Percentiles rank a stretch among this genome's conserved stretches.
These are phyloP conservation scores for Tetheella fluctuosa DNA, from an alignment of 2,888 invertebrate genomes.

Conservation along the genomic window DNA sequence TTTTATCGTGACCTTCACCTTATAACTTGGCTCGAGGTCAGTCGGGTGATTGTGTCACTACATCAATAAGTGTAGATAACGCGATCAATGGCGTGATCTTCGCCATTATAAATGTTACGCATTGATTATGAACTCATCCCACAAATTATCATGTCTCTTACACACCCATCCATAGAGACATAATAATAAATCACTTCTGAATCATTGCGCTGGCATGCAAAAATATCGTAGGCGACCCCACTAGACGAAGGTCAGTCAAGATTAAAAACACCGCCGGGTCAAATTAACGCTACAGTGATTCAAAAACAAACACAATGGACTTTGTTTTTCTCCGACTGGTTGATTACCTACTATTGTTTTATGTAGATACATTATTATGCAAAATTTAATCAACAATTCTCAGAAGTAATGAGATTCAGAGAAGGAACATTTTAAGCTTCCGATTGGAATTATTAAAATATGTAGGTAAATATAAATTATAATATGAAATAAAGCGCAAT, in stretches of 20 bases:
- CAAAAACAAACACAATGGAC: slow-evolving; percentile 52
- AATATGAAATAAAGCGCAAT: no score
- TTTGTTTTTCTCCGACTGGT: slow-evolving; percentile 35
- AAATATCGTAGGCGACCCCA: slow-evolving; percentile 42
- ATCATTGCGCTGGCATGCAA: slow-evolving; percentile 41
- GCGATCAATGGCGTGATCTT: slow-evolving; percentile 26
- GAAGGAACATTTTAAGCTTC: background rate
- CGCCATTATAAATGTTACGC: slow-evolving; percentile 30
- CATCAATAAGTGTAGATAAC: background rate
- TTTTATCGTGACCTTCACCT: slow-evolving; percentile 16
- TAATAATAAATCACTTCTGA: slow-evolving; percentile 40
- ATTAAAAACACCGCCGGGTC: slow-evolving; percentile 52
- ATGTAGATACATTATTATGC: background rate
- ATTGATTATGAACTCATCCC: slow-evolving; percentile 28
- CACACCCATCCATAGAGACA: slow-evolving; percentile 22
- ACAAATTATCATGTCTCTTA: slow-evolving; percentile 14
- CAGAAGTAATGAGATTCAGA: background rate
- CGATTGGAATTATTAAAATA: background rate
- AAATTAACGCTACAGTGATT: slow-evolving; percentile 45
- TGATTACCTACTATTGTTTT: slow-evolving; percentile 27
- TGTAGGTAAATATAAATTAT: no score
- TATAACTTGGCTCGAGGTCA: slow-evolving; percentile 38
- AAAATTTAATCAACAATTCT: background rate
- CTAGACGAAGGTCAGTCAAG: slow-evolving; percentile 55
- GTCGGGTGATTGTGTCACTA: slow-evolving; percentile 3